phyloP scores from a whole-genome alignment of 2,797 vertebrate genomes.

The Threskiornis aethiopicus region DNA sequence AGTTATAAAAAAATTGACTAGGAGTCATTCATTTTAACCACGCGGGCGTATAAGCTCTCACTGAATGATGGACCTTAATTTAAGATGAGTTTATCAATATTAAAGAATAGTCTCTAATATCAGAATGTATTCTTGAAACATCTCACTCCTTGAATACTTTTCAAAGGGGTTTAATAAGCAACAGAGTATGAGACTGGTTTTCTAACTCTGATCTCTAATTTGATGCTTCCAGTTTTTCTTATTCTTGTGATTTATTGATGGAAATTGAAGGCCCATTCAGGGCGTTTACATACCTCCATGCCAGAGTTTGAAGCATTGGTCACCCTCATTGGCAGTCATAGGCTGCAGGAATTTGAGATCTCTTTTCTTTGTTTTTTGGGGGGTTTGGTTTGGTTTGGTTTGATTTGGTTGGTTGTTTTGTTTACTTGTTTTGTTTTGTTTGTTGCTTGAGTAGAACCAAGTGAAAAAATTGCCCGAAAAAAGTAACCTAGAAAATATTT shows the following conservation, averaged over 20 bases:
- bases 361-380: not conserved
- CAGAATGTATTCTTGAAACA: slow-evolving; percentile 1
- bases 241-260: not conserved
- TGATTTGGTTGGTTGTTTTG: not conserved
- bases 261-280: not conserved
- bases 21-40: not conserved
- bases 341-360: not conserved
- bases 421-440: accelerated
- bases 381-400: not conserved
- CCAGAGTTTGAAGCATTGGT: not conserved
- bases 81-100: not conserved
- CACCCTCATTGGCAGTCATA: not conserved
- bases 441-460: not conserved
- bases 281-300: not conserved
- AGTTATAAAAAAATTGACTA: not conserved
- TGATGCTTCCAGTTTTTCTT: not conserved
- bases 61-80: not conserved
- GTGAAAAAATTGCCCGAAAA: not conserved
- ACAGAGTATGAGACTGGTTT: not conserved
- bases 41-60: not conserved
- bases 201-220: not conserved
- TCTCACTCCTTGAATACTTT: not conserved
- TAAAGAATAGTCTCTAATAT: not conserved
- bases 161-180: not conserved
- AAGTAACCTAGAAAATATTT: not conserved